Conservation (phyloP, 2,888 invertebrate genomes). For the Tortricodes alternella region DNA sequence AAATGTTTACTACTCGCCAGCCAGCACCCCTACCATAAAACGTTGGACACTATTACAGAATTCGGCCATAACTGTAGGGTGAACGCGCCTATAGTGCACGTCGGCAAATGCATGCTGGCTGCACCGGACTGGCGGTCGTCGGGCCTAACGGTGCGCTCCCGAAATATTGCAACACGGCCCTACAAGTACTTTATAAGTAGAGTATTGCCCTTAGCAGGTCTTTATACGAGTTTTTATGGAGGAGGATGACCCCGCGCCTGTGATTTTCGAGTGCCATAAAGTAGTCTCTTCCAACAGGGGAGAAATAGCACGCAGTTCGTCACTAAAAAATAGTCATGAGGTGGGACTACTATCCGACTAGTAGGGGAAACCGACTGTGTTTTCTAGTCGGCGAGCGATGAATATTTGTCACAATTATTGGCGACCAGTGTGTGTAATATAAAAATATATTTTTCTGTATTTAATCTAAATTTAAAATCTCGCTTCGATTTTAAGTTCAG, state of each 20-base stretch:
- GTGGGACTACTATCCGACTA: too few species aligned
- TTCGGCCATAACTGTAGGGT: conserved; percentile 33
- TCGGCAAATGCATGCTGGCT: conserved; percentile 55
- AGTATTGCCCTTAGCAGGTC: conserved; percentile 47
- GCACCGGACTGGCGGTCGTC: conserved; percentile 64
- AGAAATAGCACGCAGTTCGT: too few species aligned
- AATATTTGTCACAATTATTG: too few species aligned
- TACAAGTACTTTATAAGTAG: conserved; percentile 45
- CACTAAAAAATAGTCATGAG: too few species aligned
- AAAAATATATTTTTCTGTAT: too few species aligned
- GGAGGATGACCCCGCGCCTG: conserved; percentile 19
- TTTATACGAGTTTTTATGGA: conserved; percentile 26
- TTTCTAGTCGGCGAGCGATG: too few species aligned
- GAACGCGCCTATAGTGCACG: conserved; percentile 49
- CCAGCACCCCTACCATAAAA: conserved; percentile 15
- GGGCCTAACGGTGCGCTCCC: conserved; percentile 72
- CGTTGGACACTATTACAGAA: conserved; percentile 14
- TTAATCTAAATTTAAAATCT: too few species aligned
- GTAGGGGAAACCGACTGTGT: too few species aligned
- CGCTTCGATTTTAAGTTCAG: too few species aligned
- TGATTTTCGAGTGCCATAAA: conserved; percentile 2
- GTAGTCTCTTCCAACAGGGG: neutral
- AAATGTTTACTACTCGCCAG: too few species aligned
- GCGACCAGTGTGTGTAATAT: too few species aligned
- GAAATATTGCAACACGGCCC: conserved; percentile 74